Conservation (phyloP, 1,140 invertebrate genomes). For the Xylocopa sonorina region DNA sequence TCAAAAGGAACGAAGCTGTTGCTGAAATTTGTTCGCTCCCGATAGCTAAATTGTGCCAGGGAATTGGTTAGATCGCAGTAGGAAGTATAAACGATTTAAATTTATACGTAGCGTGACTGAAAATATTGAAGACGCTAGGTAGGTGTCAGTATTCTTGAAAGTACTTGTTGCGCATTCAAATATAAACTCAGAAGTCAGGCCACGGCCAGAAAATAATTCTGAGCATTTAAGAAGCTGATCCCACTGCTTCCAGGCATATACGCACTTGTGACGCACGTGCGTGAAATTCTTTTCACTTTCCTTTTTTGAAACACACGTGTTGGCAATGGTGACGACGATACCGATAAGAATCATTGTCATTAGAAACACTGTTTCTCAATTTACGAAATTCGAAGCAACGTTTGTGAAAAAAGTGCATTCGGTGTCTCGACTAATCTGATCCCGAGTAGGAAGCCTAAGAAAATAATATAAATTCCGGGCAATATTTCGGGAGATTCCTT, state of each 20-base stretch:
- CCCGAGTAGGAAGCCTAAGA: too few species aligned
- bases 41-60: not conserved
- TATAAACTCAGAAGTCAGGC: conserved; percentile 67
- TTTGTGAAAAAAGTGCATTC: too few species aligned
- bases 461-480: too few species aligned
- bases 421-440: too few species aligned
- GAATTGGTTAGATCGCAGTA: not conserved
- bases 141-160: conserved; percentile 31
- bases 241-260: conserved; percentile 46
- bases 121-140: conserved; percentile 52
- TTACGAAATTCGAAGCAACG: too few species aligned
- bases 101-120: conserved; percentile 41
- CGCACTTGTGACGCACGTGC: conserved; percentile 44
- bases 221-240: conserved; percentile 60
- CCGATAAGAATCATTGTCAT: too few species aligned
- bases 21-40: not conserved
- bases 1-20: too few species aligned
- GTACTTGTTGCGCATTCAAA: conserved; percentile 53
- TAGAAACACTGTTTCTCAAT: too few species aligned
- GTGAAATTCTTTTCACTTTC: conserved; percentile 1
- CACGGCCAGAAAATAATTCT: conserved; percentile 68
- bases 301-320: too few species aligned
- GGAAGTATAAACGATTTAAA: conserved; percentile 28
- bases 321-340: too few species aligned
- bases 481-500: too few species aligned